Base-by-base conservation (phyloP, 2,888 invertebrate species). In the Zele albiditarsus region DNA sequence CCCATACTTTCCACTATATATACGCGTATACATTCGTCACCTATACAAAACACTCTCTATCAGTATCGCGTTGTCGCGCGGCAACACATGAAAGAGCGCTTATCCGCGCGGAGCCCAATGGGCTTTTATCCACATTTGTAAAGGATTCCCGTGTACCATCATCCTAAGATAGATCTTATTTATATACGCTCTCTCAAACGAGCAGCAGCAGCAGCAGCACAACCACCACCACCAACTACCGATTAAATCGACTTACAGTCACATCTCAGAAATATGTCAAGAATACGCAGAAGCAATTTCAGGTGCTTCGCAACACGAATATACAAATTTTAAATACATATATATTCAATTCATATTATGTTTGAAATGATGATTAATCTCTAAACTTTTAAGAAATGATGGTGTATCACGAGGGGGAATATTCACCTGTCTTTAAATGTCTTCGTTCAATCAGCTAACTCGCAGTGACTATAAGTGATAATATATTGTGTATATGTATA, bases 61-160 rank as follows among this genome's bases (percentile, higher is more conserved):
- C 33, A 25, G 27, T 28, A 57, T 31, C 31, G 31, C 31, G 31
- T 31, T 31, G 31, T 31, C 31, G 25, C 33, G 65, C 75, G 75
- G 75, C 75, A 25, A 66, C 31, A 23, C 49, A 75, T 75, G 31
- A 75, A 75, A 75, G 75, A 42, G 31, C 5, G 33, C 60, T 71
- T 75, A 71, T 75, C 67, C 75, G 49, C 23, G 60, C 23, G 16
- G n/a, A 38, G 33, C 63, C 53, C 49, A 31, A n/a, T 53, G 57
- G 69, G 63, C 63, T 74, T 68, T 63, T 74, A 74, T 74, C 74
- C 68, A 73, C 67, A 70, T 42, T 69, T 79, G 75, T 85, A 88
- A 88, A 88, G 89, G 88, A 88, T 89, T 89, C 88, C 82, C 88
- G 84, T 89, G 89, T 89, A 88, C 80, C 83, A 14, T 38, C 23